A percentile compares a stretch with the other conserved stretches of the same genome.
Evolutionary conservation across 2,888 invertebrate species (phyloP).

Genomic region (Subacronicta megacephala): DNA sequence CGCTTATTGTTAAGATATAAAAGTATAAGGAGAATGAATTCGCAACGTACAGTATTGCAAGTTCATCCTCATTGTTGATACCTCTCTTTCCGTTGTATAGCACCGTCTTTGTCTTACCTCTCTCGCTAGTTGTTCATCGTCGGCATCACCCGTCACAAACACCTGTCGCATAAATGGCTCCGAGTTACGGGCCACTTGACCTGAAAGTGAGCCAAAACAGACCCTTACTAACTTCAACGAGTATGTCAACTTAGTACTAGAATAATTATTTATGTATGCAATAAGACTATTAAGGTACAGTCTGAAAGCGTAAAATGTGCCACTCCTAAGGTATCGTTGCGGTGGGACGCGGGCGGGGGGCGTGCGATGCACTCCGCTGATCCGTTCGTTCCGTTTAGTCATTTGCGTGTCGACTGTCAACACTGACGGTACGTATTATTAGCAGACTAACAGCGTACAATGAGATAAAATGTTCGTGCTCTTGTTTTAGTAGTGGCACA

Average conservation of each 20-base stretch:
- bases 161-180: constrained; percentile 99
- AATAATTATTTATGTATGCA: constrained; percentile 15
- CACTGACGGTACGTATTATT: neutral
- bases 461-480: neutral
- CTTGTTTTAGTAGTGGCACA: neutral
- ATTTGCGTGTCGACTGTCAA: neutral
- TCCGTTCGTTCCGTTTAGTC: neutral
- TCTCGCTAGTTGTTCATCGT: constrained; percentile 90
- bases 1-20: constrained; percentile 29
- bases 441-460: neutral
- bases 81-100: constrained; percentile 28
- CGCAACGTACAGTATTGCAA: constrained; percentile 71
- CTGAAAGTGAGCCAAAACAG: constrained; percentile 85
- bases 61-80: constrained; percentile 73
- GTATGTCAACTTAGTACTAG: constrained; percentile 37
- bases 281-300: constrained; percentile 1
- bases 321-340: neutral
- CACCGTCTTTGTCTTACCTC: constrained; percentile 88
- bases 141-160: constrained; percentile 92
- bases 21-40: constrained; percentile 73
- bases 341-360: neutral
- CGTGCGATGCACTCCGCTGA: neutral
- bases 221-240: constrained; percentile 73
- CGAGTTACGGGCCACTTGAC: constrained; percentile 96
- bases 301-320: neutral